Percentiles rank a stretch among this genome's conserved stretches.
Evolutionary conservation across 2,888 invertebrate species (phyloP).

Genomic region (Hypselothyrea guttata): DNA sequence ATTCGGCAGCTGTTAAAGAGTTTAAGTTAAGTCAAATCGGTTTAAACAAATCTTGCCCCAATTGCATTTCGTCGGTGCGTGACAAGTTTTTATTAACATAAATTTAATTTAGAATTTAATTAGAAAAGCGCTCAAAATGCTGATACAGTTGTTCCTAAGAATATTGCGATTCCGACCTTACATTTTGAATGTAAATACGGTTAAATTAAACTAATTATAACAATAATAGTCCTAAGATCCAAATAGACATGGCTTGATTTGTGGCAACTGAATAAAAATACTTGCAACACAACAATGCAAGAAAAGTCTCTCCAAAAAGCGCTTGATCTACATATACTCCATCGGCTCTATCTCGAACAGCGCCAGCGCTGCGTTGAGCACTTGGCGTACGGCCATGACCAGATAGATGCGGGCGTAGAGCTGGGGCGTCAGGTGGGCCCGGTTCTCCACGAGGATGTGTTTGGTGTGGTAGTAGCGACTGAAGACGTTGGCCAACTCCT

Average conservation of each 20-base stretch:
- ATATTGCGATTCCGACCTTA: too few relatives aligned
- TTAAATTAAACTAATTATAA: too few relatives aligned
- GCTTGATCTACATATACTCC: conserved; percentile 85
- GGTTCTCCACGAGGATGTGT: conserved; percentile 88
- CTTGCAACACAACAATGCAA: not conserved
- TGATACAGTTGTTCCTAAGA: too few relatives aligned
- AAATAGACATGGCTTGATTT: conserved; percentile 6
- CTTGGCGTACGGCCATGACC: conserved; percentile 85
- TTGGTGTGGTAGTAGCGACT: conserved; percentile 89
- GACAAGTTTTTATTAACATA: too few relatives aligned
- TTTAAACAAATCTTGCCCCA: too few relatives aligned
- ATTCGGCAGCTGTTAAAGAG: too few relatives aligned
- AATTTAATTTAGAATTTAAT: too few relatives aligned
- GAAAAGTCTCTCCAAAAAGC: not conserved
- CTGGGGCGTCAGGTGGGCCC: conserved; percentile 86
- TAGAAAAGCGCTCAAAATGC: too few relatives aligned
- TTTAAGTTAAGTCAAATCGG: too few relatives aligned
- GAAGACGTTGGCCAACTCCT: conserved; percentile 85
- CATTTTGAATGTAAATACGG: not conserved
- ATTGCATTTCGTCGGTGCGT: too few relatives aligned
- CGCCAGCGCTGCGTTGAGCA: conserved; percentile 85
- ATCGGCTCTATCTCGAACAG: conserved; percentile 88
- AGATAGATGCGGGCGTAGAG: conserved; percentile 88
- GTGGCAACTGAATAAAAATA: conserved; percentile 14
- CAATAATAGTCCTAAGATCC: conserved; percentile 4